Conservation (phyloP, 2,888 invertebrate genomes). For the Anticlea derivata region DNA sequence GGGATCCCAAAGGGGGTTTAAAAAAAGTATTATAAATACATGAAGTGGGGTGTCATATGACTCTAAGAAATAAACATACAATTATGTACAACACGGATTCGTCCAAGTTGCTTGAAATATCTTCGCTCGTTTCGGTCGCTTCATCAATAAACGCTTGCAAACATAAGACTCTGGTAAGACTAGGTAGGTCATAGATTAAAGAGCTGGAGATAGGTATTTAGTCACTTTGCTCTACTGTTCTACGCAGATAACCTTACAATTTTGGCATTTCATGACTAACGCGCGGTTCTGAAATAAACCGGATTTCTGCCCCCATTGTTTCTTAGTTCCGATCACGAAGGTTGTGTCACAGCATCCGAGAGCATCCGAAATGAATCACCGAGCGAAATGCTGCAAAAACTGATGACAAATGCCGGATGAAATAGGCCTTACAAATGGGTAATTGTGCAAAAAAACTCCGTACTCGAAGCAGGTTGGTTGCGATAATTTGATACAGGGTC, state of each 20-base stretch:
- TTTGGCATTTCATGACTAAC: constrained; percentile 26
- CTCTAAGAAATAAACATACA: no score
- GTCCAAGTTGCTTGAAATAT: no score
- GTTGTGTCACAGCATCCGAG: constrained; percentile 36
- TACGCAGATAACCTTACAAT: background rate
- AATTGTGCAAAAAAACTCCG: constrained; percentile 27
- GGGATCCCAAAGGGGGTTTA: no score
- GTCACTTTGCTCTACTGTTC: no score
- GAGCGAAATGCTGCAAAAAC: constrained; percentile 36
- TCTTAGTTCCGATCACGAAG: constrained; percentile 44
- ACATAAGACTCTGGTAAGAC: no score
- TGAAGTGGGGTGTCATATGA: no score
- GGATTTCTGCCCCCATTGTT: constrained; percentile 41
- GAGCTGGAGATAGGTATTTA: no score
- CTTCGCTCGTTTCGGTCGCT: no score
- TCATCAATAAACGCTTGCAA: no score
- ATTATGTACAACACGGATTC: no score
- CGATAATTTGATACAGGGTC: constrained; percentile 7
- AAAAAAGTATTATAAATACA: no score
- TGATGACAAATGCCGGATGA: constrained; percentile 30
- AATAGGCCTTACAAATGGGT: constrained; percentile 30
- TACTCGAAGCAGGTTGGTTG: background rate
- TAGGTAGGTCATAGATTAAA: no score
- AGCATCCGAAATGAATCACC: constrained; percentile 56
- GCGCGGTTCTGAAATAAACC: constrained; percentile 31